Base-by-base conservation (phyloP, 2,888 invertebrate species). In the Helleia helle region DNA sequence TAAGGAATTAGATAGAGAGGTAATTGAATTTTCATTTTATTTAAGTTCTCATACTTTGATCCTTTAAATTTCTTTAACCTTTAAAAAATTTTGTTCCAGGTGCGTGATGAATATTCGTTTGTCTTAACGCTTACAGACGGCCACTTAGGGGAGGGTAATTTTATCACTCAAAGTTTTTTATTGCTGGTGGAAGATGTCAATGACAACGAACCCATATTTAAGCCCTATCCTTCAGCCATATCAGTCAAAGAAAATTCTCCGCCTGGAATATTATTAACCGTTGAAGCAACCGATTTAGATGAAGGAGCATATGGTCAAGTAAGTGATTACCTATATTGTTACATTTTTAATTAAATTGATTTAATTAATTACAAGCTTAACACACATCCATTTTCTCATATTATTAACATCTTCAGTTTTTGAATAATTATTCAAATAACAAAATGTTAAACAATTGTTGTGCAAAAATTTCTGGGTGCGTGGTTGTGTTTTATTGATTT, bases 261-360 rank as follows among this genome's bases (percentile, higher is more conserved):
- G 4, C 92, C 94, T 0, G 90, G 92, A 11, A 84, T 93, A 44
- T 77, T 96, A 34, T 87, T 92, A 8, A 92, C 92, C 1, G 88
- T 96, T 15, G 94, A 95, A 77, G 96, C 96, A 7, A 93, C 91
- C 3, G 96, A 96, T 70, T 88, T 91, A 38, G 96, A 96, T 64
- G 94, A 95, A 77, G 96, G 96, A 34, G 93, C 95, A 26, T 96
- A 95, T 59, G 96, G 96, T 28, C 96, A 96, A 86, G 93, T 89
- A 73, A 54, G 44, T 46, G 31, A 29, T n/a, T n/a, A n/a, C n/a
- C n/a, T n/a, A n/a, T n/a, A n/a, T n/a, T n/a, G n/a, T n/a, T n/a
- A n/a, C n/a, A n/a, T n/a, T n/a, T n/a, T n/a, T n/a, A n/a, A n/a
- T n/a, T n/a, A n/a, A n/a, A n/a, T n/a, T n/a, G n/a, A n/a, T n/a